Conservation (phyloP, 2,113 vertebrate genomes). For the Motacilla alba region DNA sequence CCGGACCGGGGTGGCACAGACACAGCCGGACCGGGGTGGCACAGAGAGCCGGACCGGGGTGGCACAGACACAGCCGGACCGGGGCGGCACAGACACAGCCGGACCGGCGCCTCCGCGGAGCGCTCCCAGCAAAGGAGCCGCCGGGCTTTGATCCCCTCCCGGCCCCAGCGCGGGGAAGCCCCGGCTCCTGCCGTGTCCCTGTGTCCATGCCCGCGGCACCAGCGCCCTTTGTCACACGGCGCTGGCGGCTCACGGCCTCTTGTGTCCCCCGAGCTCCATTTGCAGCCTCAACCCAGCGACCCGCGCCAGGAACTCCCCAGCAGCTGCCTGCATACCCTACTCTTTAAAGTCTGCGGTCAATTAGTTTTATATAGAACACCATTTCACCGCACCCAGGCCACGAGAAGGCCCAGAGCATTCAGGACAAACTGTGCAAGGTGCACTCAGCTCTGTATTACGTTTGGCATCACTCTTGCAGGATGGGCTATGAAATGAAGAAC, state of each 20-base stretch:
- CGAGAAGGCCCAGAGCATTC: not conserved
- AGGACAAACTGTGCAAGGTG: not conserved
- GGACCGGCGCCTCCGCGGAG: not conserved
- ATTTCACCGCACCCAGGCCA: not conserved
- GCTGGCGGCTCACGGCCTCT: not conserved
- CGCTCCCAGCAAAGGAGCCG: rapidly evolving
- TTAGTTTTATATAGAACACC: not conserved
- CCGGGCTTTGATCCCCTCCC: not conserved
- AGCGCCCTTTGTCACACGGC: rapidly evolving
- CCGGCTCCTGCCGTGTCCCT: not conserved
- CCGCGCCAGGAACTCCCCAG: not conserved
- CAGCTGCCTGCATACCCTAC: rapidly evolving
- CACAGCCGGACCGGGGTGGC: too few species aligned
- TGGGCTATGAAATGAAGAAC: not conserved
- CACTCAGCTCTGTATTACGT: not conserved
- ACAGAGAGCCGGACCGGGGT: too few species aligned
- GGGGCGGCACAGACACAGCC: not conserved
- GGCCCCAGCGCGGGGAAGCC: not conserved
- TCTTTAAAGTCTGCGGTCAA: not conserved
- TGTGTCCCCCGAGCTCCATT: rapidly evolving
- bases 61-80: not conserved
- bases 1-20: too few species aligned
- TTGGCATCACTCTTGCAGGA: not conserved
- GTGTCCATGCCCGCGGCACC: not conserved
- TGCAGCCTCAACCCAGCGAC: not conserved